phyloP scores from a whole-genome alignment of 2,888 invertebrate species.

The Ormia ochracea region DNA sequence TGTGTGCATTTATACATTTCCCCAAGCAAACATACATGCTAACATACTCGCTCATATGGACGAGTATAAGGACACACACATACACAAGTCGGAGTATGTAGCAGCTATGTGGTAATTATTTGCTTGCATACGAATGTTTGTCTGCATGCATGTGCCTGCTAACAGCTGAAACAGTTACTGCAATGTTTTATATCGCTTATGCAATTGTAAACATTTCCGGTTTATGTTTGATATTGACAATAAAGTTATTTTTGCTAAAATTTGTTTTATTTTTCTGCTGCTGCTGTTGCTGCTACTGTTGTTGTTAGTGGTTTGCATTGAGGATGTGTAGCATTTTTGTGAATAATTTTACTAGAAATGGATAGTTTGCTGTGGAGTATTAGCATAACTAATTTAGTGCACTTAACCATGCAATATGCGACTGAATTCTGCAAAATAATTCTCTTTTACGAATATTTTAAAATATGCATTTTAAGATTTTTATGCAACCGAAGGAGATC shows the following conservation, averaged over 20 bases:
- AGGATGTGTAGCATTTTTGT: constrained; percentile 24
- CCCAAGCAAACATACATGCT: not conserved
- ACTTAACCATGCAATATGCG: not conserved
- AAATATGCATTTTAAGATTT: too few species aligned
- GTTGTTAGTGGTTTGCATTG: constrained; percentile 32
- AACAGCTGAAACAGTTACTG: constrained; percentile 47
- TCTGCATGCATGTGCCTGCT: constrained; percentile 2
- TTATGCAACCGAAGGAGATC: too few species aligned
- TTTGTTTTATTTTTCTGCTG: constrained; percentile 22
- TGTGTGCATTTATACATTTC: not conserved
- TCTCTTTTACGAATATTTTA: too few species aligned
- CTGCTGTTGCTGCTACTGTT: constrained; percentile 24
- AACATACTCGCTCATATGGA: too few species aligned
- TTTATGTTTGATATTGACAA: constrained; percentile 57
- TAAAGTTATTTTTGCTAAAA: constrained; percentile 45
- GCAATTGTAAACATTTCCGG: constrained; percentile 61
- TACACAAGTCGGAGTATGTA: too few species aligned
- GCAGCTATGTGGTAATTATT: constrained; percentile 12
- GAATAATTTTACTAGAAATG: not conserved
- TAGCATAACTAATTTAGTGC: not conserved
- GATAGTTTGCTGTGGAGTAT: not conserved
- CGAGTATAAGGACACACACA: too few species aligned
- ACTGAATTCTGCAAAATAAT: not conserved
- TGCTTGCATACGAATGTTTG: not conserved
- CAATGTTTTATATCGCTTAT: constrained; percentile 62